These are phyloP conservation scores for Ranitomeya variabilis DNA, from an alignment of 2,113 vertebrate genomes.

Conservation along the genomic window DNA sequence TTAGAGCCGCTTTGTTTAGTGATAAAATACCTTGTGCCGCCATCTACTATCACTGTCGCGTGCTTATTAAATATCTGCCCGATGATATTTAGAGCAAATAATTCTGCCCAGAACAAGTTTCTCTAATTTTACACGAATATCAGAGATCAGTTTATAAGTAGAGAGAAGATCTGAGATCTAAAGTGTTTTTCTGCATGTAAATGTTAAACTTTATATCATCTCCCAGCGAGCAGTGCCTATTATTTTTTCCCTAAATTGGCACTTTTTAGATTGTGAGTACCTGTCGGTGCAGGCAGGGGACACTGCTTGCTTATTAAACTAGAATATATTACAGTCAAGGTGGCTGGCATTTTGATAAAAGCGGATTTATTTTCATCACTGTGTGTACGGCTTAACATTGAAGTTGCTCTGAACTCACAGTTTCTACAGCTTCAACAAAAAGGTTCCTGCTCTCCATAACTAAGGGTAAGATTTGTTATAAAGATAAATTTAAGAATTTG, in stretches of 20 bases:
- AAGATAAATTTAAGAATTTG: conserved; percentile 14
- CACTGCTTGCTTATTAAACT: conserved; percentile 47
- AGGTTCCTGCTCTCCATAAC: conserved; percentile 10
- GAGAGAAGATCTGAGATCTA: conserved; percentile 8
- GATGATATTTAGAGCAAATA: conserved; percentile 9
- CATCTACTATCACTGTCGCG: background rate
- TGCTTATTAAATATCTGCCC: background rate
- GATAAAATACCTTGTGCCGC: background rate
- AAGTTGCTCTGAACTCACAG: conserved; percentile 31
- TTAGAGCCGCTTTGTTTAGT: background rate
- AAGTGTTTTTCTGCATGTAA: conserved; percentile 40
- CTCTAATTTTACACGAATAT: conserved; percentile 21
- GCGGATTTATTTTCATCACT: conserved; percentile 46
- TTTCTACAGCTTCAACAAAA: conserved; percentile 30
- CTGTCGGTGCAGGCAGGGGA: conserved; percentile 53
- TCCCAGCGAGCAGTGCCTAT: conserved; percentile 42
- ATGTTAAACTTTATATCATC: conserved; percentile 48
- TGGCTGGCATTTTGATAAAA: conserved; percentile 54
- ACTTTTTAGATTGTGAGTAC: conserved; percentile 51
- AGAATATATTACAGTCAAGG: conserved; percentile 54
- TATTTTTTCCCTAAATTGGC: conserved; percentile 56
- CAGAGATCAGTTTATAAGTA: conserved; percentile 5
- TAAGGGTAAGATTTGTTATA: conserved; percentile 23
- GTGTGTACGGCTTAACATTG: conserved; percentile 24
- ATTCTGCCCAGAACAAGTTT: conserved; percentile 6